These are phyloP conservation scores for Limanda limanda DNA, from an alignment of 2,113 vertebrate genomes.

Conservation along the genomic window DNA sequence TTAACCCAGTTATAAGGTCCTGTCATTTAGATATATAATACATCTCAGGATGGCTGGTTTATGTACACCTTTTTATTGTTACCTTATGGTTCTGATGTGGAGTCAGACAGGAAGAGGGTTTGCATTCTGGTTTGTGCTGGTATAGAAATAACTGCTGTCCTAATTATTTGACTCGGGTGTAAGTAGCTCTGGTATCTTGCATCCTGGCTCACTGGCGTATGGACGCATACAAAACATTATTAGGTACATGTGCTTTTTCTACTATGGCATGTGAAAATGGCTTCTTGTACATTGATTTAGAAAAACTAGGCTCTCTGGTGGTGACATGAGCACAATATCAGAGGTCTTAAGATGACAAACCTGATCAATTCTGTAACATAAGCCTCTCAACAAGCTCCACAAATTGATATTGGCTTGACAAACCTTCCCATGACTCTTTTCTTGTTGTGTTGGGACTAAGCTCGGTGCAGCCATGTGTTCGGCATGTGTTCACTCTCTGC, in stretches of 20 bases:
- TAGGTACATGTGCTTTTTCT: not conserved
- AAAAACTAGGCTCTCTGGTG: not conserved
- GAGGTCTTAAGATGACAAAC: not conserved
- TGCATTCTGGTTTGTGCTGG: slow-evolving; percentile 9
- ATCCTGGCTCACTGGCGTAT: slow-evolving; percentile 1
- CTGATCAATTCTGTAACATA: not conserved
- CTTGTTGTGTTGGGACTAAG: no score
- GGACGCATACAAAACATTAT: no score
- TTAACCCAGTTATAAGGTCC: slow-evolving; percentile 51
- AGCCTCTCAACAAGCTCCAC: not conserved
- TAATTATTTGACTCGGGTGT: slow-evolving; percentile 8
- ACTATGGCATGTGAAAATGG: not conserved
- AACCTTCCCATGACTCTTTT: no score
- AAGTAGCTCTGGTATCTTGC: not conserved
- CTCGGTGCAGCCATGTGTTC: no score
- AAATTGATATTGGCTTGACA: not conserved
- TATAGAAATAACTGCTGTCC: slow-evolving; percentile 28
- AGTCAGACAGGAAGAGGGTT: slow-evolving; percentile 27
- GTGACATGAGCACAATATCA: not conserved
- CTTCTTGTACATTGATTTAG: not conserved
- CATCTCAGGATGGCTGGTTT: slow-evolving; percentile 52
- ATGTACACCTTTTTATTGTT: slow-evolving; percentile 36
- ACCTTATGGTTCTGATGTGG: slow-evolving; percentile 46
- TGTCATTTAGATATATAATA: slow-evolving; percentile 62
- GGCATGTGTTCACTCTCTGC: not conserved